Percentiles rank a stretch among this genome's conserved stretches.
These are phyloP conservation scores for Axis porcinus DNA, from an alignment of 2,113 vertebrate species.

Conservation along the genomic window DNA sequence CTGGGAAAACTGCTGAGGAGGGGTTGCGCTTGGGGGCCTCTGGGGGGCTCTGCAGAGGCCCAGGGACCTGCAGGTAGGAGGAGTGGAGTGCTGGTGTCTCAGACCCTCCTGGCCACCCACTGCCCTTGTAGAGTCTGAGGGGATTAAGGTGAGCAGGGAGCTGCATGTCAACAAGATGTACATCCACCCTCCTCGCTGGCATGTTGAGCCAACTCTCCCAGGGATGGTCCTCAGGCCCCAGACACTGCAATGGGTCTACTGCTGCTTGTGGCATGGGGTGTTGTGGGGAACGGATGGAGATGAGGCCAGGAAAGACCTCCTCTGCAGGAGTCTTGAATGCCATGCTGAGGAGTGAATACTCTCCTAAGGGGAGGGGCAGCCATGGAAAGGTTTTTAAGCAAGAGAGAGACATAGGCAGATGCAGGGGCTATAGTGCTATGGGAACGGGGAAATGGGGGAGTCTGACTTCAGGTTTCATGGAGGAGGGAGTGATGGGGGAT, in stretches of 20 bases:
- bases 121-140: neutral
- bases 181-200: neutral
- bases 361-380: neutral
- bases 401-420: neutral
- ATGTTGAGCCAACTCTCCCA: neutral
- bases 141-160: neutral
- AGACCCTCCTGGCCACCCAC: neutral
- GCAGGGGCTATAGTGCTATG: accelerated
- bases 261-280: accelerated
- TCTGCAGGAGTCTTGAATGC: neutral
- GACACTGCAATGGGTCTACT: neutral
- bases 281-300: neutral
- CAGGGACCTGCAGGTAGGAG: neutral
- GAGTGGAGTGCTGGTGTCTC: too few relatives aligned
- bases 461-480: neutral
- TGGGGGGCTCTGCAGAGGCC: neutral
- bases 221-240: neutral
- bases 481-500: too few relatives aligned
- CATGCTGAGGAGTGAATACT: neutral
- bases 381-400: neutral
- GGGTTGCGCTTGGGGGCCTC: neutral
- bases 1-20: neutral
- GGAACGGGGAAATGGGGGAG: neutral
- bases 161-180: neutral
- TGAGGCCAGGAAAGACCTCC: neutral